Evolutionary conservation across 2,113 vertebrate species (phyloP).

Genomic region (human (Homo sapiens)): DNA sequence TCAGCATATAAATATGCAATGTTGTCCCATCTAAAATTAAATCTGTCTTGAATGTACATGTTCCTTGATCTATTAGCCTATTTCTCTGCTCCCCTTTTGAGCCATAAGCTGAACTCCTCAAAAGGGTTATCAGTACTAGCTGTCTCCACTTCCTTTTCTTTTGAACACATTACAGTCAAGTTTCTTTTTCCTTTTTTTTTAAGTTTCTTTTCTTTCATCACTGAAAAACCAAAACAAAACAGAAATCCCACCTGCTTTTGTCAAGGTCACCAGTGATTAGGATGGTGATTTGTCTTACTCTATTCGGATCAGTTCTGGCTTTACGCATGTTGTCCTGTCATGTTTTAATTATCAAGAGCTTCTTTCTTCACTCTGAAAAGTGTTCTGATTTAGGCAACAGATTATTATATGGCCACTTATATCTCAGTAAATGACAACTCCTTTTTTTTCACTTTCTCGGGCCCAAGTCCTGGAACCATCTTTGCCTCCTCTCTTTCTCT

Average conservation of each 20-base stretch:
- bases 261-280: background rate
- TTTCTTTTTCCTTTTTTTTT: slow-evolving; percentile 41
- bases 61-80: background rate
- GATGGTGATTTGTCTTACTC: background rate
- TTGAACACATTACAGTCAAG: background rate
- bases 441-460: background rate
- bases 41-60: background rate
- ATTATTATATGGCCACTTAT: background rate
- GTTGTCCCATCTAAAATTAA: background rate
- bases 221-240: background rate
- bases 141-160: background rate
- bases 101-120: background rate
- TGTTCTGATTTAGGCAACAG: background rate
- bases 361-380: background rate
- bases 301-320: background rate
- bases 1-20: background rate
- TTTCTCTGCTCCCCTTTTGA: background rate
- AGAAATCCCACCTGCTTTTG: background rate
- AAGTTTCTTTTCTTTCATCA: background rate
- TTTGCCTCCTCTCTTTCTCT: background rate
- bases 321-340: no score
- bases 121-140: background rate
- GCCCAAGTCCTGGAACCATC: background rate
- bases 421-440: background rate
- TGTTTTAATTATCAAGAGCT: background rate